Conservation (phyloP, 2,113 vertebrate genomes). For the Actenoides hombroni region DNA sequence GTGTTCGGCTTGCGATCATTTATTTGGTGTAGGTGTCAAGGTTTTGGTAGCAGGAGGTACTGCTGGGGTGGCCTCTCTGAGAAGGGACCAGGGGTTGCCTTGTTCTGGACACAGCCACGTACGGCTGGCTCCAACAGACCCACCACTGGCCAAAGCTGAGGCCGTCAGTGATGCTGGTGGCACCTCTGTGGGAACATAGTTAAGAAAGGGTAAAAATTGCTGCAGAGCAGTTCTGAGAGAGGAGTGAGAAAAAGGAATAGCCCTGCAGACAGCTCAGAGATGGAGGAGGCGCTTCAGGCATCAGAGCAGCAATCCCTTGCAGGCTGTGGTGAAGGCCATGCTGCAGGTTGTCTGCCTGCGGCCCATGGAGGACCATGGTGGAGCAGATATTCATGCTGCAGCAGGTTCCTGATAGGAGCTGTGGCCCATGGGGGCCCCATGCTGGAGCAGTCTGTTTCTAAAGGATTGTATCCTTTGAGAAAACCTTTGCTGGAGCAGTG, state of each 20-base stretch:
- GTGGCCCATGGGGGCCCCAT: too few species aligned
- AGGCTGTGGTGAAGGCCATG: not conserved
- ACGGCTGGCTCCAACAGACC: not conserved
- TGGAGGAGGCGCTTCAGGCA: not conserved
- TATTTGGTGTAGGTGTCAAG: not conserved
- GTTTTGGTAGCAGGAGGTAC: not conserved
- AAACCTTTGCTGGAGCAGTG: not conserved
- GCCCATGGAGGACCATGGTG: not conserved
- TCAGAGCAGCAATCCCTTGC: accelerated
- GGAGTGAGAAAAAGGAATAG: not conserved
- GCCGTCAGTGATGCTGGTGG: not conserved
- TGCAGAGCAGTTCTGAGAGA: not conserved
- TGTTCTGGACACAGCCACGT: not conserved
- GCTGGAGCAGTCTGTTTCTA: not conserved
- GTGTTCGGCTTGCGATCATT: not conserved
- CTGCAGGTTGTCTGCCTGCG: not conserved
- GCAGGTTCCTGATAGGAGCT: not conserved
- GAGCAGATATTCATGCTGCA: accelerated
- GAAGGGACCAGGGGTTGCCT: not conserved
- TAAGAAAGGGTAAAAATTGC: not conserved
- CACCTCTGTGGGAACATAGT: not conserved
- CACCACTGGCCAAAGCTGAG: not conserved
- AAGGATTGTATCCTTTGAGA: not conserved
- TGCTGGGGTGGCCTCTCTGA: not conserved
- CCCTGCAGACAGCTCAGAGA: not conserved